Conservation (phyloP, 2,113 vertebrate species). For the Pachyramphus minor region DNA sequence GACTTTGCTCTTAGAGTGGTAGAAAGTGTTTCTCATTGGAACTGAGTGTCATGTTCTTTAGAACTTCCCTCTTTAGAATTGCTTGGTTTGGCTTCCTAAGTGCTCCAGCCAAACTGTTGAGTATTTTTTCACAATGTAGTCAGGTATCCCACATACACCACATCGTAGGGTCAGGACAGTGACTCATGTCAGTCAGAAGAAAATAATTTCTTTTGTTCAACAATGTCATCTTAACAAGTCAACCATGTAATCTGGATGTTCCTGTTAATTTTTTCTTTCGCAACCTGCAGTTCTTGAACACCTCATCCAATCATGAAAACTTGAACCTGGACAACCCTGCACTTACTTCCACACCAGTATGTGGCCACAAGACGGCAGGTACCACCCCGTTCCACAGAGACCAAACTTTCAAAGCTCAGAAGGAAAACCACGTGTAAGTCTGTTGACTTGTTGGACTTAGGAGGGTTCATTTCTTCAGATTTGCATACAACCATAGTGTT, state of each 20-base stretch:
- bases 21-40: background rate
- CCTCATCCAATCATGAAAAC: conserved; percentile 83
- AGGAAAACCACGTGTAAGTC: conserved; percentile 90
- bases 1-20: background rate
- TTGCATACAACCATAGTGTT: background rate
- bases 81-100: background rate
- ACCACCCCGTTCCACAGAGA: conserved; percentile 78
- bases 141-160: background rate
- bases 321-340: conserved; percentile 80
- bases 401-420: conserved; percentile 82
- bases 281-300: conserved; percentile 87
- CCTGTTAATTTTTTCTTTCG: conserved; percentile 19
- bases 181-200: background rate
- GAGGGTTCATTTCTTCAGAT: background rate
- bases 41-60: background rate
- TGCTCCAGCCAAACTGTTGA: background rate
- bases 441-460: accelerated
- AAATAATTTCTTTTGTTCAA: background rate
- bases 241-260: background rate
- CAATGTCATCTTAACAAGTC: background rate
- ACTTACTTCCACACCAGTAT: conserved; percentile 80
- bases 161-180: background rate
- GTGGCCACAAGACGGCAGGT: conserved; percentile 82
- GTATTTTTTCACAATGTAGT: background rate
- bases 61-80: background rate